Evolutionary conservation across 2,888 invertebrate genomes (phyloP).

Genomic region (Rotaria sp.): DNA sequence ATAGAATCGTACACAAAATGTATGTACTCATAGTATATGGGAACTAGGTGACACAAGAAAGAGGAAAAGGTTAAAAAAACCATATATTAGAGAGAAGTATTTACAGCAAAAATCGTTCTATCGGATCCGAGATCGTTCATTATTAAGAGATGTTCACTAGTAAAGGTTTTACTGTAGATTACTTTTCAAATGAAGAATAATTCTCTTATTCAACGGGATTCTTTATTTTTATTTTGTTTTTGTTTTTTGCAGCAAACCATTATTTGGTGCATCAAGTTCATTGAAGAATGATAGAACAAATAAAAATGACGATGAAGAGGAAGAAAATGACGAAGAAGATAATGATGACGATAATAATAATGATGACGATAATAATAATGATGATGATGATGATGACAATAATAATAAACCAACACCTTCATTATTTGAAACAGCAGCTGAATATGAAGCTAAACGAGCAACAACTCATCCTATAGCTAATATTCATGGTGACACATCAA

Average conservation of each 20-base stretch:
- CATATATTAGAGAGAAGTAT: no score
- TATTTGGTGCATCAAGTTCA: background rate
- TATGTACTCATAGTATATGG: no score
- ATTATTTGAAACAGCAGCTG: slow-evolving; percentile 1
- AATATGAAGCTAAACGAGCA: slow-evolving; percentile 10
- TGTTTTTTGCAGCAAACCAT: background rate
- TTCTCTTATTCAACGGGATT: no score
- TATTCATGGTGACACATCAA: slow-evolving; percentile 23
- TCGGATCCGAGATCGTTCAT: no score
- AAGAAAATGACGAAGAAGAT: background rate
- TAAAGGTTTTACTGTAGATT: no score
- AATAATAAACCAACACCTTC: background rate
- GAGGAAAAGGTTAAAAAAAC: no score
- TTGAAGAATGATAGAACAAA: background rate
- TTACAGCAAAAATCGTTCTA: no score
- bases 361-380: background rate
- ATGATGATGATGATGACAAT: background rate
- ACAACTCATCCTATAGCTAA: background rate
- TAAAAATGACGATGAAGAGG: background rate
- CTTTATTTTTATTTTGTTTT: no score
- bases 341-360: background rate
- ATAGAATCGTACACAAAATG: no score
- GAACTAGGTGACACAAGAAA: no score
- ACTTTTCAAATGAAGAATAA: no score
- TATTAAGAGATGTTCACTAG: no score